Evolutionary conservation across 2,888 invertebrate species (phyloP), one percentile per base, ranked within the genome.

Genomic region (Drosophila dives): DNA sequence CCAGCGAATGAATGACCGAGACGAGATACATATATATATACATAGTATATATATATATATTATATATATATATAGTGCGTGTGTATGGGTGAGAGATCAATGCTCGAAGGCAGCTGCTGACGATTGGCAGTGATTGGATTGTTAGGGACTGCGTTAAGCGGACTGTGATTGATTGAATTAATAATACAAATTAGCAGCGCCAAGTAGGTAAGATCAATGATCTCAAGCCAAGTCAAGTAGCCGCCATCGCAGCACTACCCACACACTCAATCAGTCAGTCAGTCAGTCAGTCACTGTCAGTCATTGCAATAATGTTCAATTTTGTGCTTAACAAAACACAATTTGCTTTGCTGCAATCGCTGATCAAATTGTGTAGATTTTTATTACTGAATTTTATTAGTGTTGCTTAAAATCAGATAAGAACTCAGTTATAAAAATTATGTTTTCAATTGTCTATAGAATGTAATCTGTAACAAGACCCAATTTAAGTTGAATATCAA

Each of bases 191-290:
- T 87, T 87, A 87, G 80, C 86, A 84, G 84, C 72, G 75, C 67
- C 90, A 90, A 89, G 85, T 89, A 86, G 87, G 77, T 79, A 83
- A 86, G 89, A 90, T 90, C 89, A 90, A 72, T 80, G 90, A 83
- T 88, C 89, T 64, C 89, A 62, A n/a, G 48, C 50, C 20, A 29
- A 53, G 40, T 45, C 73, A 64, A 64, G 50, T 60, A 77, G 76
- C 36, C 42, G 50, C 12, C n/a, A n/a, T 17, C 38, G 8, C 17
- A 29, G 38, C 15, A 23, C 45, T 45, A 45, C 45, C 45, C 45
- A 45, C 45, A 15, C 45, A 8, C 45, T 45, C 12, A 20, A 20
- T 45, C 45, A 45, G 45, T 20, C 42, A 17, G 0, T 38, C 38
- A 38, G 8, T 17, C 38, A 42, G 5, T n/a, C 40, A 42, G n/a